Base-by-base conservation (phyloP, 2,888 invertebrate species). In the Eudasyphora cyanicolor region DNA sequence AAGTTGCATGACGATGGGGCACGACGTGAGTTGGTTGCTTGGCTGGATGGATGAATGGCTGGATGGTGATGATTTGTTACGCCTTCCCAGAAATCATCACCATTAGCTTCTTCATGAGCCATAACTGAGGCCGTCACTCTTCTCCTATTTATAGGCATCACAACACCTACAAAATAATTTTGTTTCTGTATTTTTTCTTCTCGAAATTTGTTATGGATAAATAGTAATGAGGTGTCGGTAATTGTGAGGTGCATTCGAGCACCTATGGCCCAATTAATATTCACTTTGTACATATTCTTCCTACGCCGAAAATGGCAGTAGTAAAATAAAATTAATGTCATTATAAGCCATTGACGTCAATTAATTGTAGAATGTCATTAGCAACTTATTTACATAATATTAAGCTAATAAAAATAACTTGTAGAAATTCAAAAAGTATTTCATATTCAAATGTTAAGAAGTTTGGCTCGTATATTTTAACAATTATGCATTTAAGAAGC, bases 51-150 rank as follows among this genome's bases (percentile, higher is more conserved):
- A 1, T 54, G 54, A 12, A 54, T 21, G 24, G 5, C 10, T 32
- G 32, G 19, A 10, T 21, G 35, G 67, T 38, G 42, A 42, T 21
- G 67, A 67, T 67, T 24, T 67, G 67, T 42, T 38, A 64, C 38
- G 38, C 54, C 6, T n/a, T 12, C 54, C 49, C 38, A 14, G 38
- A 38, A 12, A 8, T 38, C 38, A 14, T 10, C 38, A 38, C 38
- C 12, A 12, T 32, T 4, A 32, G 4, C 32, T 6, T 32, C 32
- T 6, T 8, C 5, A 38, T 38, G 38, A 38, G 2, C n/a, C n/a
- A n/a, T n/a, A n/a, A n/a, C n/a, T n/a, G n/a, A n/a, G n/a, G n/a
- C n/a, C 38, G 38, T 45, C 45, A 45, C n/a, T 1, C 32, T 4
- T 32, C n/a, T 32, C 32, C 8, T 32, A 45, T 45, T 45, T 45